Percentiles rank a stretch among this genome's conserved stretches.
Evolutionary conservation across 2,113 vertebrate species (phyloP).

Genomic region (Dicentrarchus labrax): DNA sequence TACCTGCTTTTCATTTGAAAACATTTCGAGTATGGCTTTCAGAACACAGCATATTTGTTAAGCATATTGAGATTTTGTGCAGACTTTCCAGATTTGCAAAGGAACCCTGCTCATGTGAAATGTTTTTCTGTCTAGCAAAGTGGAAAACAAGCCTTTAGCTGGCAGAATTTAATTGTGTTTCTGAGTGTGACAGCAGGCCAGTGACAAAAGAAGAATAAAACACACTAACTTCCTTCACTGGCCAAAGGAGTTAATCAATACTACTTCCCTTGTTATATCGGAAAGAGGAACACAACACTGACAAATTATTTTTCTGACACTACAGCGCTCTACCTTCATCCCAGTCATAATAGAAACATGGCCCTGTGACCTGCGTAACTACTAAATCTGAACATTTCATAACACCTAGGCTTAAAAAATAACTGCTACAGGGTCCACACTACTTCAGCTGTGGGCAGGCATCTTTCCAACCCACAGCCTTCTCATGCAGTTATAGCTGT

Average conservation of each 20-base stretch:
- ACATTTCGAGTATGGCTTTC: neutral
- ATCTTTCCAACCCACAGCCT: neutral
- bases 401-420: neutral
- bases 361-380: neutral
- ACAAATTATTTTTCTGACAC: neutral
- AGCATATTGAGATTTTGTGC: neutral
- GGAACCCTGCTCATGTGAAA: too few species aligned
- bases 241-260: neutral
- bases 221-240: constrained; percentile 16
- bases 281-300: constrained; percentile 34
- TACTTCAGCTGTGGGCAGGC: neutral
- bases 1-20: neutral
- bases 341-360: neutral
- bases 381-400: neutral
- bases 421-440: neutral
- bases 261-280: constrained; percentile 7
- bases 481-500: neutral
- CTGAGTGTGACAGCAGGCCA: neutral
- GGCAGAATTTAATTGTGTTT: neutral
- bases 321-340: neutral
- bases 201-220: constrained; percentile 25
- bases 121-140: neutral
- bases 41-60: neutral
- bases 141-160: neutral
- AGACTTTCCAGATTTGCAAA: neutral